A percentile compares a stretch with the other conserved stretches of the same genome.
Evolutionary conservation across 2,797 vertebrate genomes (phyloP).

Genomic region (Fundulus diaphanus): DNA sequence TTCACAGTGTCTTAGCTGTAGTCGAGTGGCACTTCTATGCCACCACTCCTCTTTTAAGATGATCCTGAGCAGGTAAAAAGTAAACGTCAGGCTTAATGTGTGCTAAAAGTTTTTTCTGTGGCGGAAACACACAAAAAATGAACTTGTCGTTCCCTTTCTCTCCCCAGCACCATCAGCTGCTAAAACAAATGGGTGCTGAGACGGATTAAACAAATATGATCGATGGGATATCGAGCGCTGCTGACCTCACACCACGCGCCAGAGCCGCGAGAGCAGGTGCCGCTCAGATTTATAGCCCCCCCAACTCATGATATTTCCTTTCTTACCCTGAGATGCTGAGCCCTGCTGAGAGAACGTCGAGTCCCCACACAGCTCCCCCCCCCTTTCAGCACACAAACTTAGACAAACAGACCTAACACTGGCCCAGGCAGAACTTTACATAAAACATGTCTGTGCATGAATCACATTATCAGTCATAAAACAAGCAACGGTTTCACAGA

Average conservation of each 20-base stretch:
- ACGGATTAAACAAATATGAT: conserved; percentile 82
- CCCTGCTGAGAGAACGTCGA: conserved; percentile 44
- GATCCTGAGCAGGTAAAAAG: conserved; percentile 50
- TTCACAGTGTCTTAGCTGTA: conserved; percentile 24
- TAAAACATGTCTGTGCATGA: conserved; percentile 55
- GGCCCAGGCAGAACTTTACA: conserved; percentile 35
- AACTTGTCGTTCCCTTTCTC: conserved; percentile 51
- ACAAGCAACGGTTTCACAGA: conserved; percentile 50
- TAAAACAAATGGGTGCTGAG: conserved; percentile 80
- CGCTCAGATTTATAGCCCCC: conserved; percentile 76
- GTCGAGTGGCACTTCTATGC: conserved; percentile 36
- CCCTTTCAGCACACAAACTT: conserved; percentile 16
- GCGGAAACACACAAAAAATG: conserved; percentile 45
- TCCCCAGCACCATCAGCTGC: conserved; percentile 74
- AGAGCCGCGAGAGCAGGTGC: conserved; percentile 79
- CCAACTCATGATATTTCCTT: conserved; percentile 46
- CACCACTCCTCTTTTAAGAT: conserved; percentile 62
- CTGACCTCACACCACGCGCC: conserved; percentile 80
- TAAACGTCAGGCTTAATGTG: conserved; percentile 59
- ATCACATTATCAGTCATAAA: conserved; percentile 59
- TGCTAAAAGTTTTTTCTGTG: conserved; percentile 59
- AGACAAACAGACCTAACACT: conserved; percentile 41
- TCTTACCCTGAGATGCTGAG: conserved; percentile 40
- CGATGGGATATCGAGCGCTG: conserved; percentile 72
- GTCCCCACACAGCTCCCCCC: conserved; percentile 6